These are phyloP conservation scores for Caenorhabditis zanzibari DNA, from an alignment of 2,888 invertebrate genomes.

Conservation along the genomic window DNA sequence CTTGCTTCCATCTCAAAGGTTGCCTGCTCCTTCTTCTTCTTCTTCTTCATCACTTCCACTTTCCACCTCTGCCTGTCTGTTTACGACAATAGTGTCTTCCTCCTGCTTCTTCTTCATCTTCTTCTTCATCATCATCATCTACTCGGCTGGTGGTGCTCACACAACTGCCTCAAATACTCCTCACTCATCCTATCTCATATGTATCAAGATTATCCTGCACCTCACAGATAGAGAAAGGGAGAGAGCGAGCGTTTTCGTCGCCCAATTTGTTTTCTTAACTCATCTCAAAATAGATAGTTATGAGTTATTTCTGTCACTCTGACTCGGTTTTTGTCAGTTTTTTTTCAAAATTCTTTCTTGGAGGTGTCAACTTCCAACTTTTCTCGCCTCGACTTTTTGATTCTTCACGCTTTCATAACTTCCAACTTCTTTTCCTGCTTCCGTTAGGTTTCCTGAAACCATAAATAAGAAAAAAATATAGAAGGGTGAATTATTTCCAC, in stretches of 20 bases:
- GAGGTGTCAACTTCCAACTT: constrained; percentile 18
- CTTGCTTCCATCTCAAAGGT: constrained; percentile 42
- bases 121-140: constrained; percentile 20
- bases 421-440: not conserved
- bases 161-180: constrained; percentile 42
- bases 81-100: constrained; percentile 49
- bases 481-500: constrained; percentile 32
- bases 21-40: constrained; percentile 25
- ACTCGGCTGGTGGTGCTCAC: not conserved
- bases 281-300: constrained; percentile 35
- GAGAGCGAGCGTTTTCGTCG: not conserved
- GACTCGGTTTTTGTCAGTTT: not conserved
- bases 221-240: too few relatives aligned
- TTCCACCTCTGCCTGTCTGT: constrained; percentile 51
- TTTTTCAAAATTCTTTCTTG: too few relatives aligned
- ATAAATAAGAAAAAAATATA: constrained; percentile 18
- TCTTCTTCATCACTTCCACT: constrained; percentile 39
- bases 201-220: constrained; percentile 55
- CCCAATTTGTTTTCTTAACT: not conserved
- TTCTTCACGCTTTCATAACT: constrained; percentile 24
- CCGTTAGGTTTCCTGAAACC: not conserved
- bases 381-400: not conserved
- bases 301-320: constrained; percentile 23
- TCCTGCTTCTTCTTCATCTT: constrained; percentile 1
- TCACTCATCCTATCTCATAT: constrained; percentile 62